Conservation (phyloP, 2,113 vertebrate genomes). For the Hippocampus comes region DNA sequence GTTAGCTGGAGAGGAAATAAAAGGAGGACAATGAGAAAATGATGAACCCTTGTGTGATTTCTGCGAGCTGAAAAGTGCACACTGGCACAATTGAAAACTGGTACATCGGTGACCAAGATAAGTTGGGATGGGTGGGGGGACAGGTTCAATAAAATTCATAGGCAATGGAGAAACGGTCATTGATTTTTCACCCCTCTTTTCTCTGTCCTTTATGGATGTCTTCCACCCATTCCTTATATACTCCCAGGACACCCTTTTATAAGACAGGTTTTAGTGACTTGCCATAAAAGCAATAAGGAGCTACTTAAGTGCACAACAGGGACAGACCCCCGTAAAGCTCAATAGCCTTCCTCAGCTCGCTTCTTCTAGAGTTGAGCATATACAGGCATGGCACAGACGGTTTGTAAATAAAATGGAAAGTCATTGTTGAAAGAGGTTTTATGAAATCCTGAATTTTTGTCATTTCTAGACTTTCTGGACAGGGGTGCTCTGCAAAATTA, state of each 20-base stretch:
- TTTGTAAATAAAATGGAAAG: conserved; percentile 53
- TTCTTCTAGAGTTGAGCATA: conserved; percentile 30
- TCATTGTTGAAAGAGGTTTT: conserved; percentile 42
- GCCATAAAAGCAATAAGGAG: conserved; percentile 70
- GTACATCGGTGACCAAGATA: conserved; percentile 46
- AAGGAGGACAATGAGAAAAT: background rate
- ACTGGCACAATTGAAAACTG: conserved; percentile 37
- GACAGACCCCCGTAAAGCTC: conserved; percentile 62
- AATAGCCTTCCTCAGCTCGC: conserved; percentile 45
- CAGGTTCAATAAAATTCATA: conserved; percentile 56
- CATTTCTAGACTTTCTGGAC: background rate
- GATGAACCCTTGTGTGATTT: conserved; percentile 6
- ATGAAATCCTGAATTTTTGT: conserved; percentile 35
- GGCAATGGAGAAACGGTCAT: conserved; percentile 65
- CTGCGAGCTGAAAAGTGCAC: conserved; percentile 6
- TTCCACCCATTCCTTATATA: conserved; percentile 38
- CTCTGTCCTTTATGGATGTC: conserved; percentile 57
- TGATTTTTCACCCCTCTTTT: conserved; percentile 51
- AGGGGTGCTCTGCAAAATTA: background rate
- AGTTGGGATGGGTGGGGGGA: conserved; percentile 6
- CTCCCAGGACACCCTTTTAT: conserved; percentile 61
- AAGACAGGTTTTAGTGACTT: conserved; percentile 72
- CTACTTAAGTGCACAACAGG: conserved; percentile 67
- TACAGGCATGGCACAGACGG: conserved; percentile 21
- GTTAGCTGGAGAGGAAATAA: conserved; percentile 30